Evolutionary conservation across 1,140 invertebrate genomes (phyloP).

Genomic region (Lepidurus apus): DNA sequence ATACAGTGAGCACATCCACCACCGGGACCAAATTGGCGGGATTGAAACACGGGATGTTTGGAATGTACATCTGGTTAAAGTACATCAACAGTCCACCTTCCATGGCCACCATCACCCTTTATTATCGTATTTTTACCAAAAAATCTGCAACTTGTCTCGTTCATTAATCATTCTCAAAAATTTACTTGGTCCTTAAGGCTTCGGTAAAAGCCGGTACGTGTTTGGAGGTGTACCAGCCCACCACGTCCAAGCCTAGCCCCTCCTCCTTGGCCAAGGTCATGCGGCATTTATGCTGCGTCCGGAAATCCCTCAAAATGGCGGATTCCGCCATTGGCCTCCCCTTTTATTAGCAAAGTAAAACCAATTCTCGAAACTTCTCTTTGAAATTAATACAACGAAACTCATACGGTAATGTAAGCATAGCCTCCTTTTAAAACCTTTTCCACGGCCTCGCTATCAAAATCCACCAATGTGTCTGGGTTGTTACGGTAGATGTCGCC

Average conservation of each 20-base stretch:
- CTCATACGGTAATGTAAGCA: neutral
- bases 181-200: neutral
- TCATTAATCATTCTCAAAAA: neutral
- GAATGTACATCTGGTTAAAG: neutral
- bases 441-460: neutral
- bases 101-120: neutral
- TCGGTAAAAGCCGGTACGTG: neutral
- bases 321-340: neutral
- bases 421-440: neutral
- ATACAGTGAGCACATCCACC: neutral
- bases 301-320: constrained; percentile 1
- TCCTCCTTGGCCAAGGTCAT: constrained; percentile 5
- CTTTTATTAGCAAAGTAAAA: neutral
- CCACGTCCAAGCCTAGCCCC: neutral
- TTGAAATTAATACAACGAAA: neutral
- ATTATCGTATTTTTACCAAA: neutral
- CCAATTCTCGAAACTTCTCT: neutral
- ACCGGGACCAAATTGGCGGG: neutral
- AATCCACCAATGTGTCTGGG: neutral
- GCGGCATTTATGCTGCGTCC: neutral
- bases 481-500: neutral
- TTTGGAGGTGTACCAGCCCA: neutral
- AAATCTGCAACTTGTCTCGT: neutral
- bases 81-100: neutral
- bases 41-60: neutral